Conservation (phyloP, 2,113 vertebrate species). For the Dinomys branickii region DNA sequence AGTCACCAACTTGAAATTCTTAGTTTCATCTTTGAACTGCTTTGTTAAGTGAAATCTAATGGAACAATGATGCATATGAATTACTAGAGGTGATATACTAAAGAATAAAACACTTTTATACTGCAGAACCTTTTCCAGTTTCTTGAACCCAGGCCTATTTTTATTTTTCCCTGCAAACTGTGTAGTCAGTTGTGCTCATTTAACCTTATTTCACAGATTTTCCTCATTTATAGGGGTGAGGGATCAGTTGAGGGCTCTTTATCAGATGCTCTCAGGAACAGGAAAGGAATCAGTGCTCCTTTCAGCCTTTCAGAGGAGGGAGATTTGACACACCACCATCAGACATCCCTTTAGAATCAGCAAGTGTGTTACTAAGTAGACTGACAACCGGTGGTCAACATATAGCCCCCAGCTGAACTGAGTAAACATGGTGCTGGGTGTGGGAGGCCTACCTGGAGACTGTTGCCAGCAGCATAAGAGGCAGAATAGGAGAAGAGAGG, state of each 20-base stretch:
- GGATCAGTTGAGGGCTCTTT: neutral
- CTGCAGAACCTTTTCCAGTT: neutral
- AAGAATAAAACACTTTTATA: neutral
- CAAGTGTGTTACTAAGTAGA: too few relatives aligned
- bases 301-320: neutral
- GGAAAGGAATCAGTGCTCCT: neutral
- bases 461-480: too few relatives aligned
- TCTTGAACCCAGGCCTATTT: neutral
- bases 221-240: neutral
- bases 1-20: neutral
- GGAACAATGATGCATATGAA: neutral
- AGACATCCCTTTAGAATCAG: neutral
- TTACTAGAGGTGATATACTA: neutral
- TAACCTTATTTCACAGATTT: neutral
- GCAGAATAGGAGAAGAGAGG: too few relatives aligned
- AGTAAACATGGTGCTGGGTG: too few relatives aligned
- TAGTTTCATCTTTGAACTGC: neutral
- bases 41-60: neutral
- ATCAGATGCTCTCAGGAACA: neutral
- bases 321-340: neutral
- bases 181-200: neutral
- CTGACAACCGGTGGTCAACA: too few relatives aligned
- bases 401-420: too few relatives aligned
- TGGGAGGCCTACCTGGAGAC: too few relatives aligned
- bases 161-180: neutral